phyloP scores from a whole-genome alignment of 53 echinoderm and acorn worm genomes.

The Holothuria scabra region DNA sequence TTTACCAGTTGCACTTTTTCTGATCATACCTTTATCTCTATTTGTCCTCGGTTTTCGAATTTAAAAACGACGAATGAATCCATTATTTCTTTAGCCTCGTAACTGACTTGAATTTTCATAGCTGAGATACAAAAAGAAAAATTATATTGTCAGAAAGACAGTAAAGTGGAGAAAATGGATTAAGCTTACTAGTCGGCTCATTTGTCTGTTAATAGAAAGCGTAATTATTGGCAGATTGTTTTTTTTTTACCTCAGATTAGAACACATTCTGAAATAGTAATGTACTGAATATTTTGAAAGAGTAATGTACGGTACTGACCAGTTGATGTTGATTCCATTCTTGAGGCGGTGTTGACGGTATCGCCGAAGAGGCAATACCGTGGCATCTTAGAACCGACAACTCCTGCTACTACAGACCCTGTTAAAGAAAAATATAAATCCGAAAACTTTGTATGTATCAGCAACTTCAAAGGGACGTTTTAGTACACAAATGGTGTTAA shows the following conservation, averaged over 20 bases:
- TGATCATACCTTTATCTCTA: slow-evolving; percentile 78
- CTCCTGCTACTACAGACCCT: slow-evolving; percentile 40
- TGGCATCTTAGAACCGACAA: slow-evolving; percentile 53
- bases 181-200: no score
- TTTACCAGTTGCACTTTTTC: no score
- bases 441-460: no score
- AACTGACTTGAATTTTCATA: slow-evolving; percentile 87
- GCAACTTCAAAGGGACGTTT: no score
- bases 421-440: not conserved
- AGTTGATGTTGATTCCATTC: slow-evolving; percentile 43
- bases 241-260: no score
- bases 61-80: slow-evolving; percentile 55
- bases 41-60: slow-evolving; percentile 69
- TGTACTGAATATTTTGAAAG: not conserved
- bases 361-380: slow-evolving; percentile 62
- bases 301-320: not conserved
- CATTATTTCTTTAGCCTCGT: slow-evolving; percentile 65
- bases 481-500: no score
- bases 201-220: no score
- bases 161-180: no score
- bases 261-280: no score
- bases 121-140: slow-evolving; percentile 52
- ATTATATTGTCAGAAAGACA: not conserved
- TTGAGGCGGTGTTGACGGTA: slow-evolving; percentile 57
- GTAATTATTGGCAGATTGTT: no score